Base-by-base conservation (phyloP, 2,888 invertebrate species). In the Anarsia innoxiella region DNA sequence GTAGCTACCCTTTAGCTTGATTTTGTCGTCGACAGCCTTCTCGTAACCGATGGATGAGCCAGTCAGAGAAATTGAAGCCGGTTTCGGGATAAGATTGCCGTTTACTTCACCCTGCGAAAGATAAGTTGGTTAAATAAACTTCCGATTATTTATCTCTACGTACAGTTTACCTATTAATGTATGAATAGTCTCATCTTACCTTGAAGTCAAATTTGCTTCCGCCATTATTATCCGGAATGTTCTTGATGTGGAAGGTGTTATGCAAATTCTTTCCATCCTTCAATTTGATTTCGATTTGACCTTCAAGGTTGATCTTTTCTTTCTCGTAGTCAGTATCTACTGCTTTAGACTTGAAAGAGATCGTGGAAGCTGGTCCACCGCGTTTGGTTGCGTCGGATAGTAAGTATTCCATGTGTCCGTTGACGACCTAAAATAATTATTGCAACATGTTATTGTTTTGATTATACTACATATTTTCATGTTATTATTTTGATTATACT, bases 1-100 rank as follows among this genome's bases (percentile, higher is more conserved):
- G 40, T 83, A 88, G 50, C 67, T 75, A 1, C 68, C 77, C 40
- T 83, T 78, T 1, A 83, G 2, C 3, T 63, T 66, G 53, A 78
- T 86, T 0, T 64, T 61, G 1, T 79, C 73, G 0, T 80, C 76
- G 10, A 67, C 51, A 0, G 51, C 36, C 0, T 63, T 61, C 2
- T 72, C 51, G 1, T 68, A 47, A 12, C 53, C 69, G 0, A 49
- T n/a, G 51, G 65, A 66, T 1, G 58, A 51, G 6, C 58, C 51
- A 34, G 56, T 55, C 0, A 60, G 61, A 0, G 57, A 42, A 6
- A 80, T 25, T 0, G 68, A 54, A 0, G 65, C 61, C 0, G 77
- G 74, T 40, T 66, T 73, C 6, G 65, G 74, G n/a, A 69, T 59
- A 45, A 69, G 47, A 42, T 66, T 71, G 6, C 86, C 86, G 3